A percentile compares a stretch with the other conserved stretches of the same genome.
Evolutionary conservation across 2,797 vertebrate genomes (phyloP).

Genomic region (Coccyzus lansbergi): DNA sequence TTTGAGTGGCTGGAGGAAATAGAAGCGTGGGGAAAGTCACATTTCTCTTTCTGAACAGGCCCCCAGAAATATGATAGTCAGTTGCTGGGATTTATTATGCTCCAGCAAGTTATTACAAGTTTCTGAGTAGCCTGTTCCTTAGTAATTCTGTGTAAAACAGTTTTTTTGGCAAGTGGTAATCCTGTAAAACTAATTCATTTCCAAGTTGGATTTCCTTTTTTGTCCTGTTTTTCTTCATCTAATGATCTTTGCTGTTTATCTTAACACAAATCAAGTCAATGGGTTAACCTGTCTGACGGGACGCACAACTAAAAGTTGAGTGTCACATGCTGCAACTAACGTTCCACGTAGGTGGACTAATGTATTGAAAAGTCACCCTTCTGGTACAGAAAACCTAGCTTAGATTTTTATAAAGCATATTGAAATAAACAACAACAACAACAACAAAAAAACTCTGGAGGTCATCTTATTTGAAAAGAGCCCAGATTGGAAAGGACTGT

Average conservation of each 20-base stretch:
- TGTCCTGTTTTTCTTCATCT: not conserved
- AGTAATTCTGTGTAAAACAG: constrained; percentile 1
- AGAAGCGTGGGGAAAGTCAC: constrained; percentile 9
- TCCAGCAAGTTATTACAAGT: constrained; percentile 39
- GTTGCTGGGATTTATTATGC: constrained; percentile 32
- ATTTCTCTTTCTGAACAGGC: constrained; percentile 45
- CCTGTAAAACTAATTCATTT: constrained; percentile 14
- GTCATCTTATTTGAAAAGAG: constrained; percentile 42
- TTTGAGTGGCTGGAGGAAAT: constrained; percentile 15
- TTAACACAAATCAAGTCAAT: not conserved
- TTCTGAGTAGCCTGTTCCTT: constrained; percentile 19
- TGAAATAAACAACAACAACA: not conserved
- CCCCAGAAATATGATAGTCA: not conserved
- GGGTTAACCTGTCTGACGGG: constrained; percentile 20
- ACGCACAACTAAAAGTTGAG: not conserved
- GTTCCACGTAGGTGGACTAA: constrained; percentile 16
- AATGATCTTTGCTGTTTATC: not conserved
- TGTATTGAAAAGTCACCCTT: not conserved
- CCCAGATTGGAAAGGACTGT: constrained; percentile 58
- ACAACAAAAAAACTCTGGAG: not conserved
- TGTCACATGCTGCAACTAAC: not conserved
- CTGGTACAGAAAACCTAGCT: not conserved
- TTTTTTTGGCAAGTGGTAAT: constrained; percentile 14
- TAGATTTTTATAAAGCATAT: not conserved
- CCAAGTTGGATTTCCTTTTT: not conserved